phyloP scores from a whole-genome alignment of 2,888 invertebrate genomes.

The Eilema sororculum region DNA sequence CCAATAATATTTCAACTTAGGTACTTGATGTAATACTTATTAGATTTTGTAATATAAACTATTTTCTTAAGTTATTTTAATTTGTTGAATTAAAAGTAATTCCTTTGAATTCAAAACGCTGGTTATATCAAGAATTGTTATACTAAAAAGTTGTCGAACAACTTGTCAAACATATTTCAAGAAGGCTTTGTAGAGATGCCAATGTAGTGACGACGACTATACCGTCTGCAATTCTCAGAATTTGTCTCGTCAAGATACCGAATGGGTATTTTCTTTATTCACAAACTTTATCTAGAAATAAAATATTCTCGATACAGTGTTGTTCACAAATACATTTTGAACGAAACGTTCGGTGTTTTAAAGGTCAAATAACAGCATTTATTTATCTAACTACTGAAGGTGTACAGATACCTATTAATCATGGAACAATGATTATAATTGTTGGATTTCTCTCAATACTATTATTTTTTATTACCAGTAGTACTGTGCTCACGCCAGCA shows the following conservation, averaged over 20 bases:
- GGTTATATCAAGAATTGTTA: not conserved
- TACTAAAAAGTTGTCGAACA: slow-evolving; percentile 4
- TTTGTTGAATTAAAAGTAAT: not conserved
- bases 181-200: slow-evolving; percentile 14
- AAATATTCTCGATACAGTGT: not conserved
- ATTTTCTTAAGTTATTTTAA: too few species aligned
- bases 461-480: too few species aligned
- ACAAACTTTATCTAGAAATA: not conserved
- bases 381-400: not conserved
- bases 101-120: not conserved
- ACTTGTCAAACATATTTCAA: slow-evolving; percentile 10
- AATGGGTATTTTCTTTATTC: slow-evolving; percentile 2
- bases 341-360: not conserved
- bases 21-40: not conserved
- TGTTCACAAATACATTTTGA: not conserved
- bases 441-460: too few species aligned
- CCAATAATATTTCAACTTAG: not conserved
- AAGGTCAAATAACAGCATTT: not conserved
- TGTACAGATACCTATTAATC: not conserved
- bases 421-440: too few species aligned
- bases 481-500: too few species aligned
- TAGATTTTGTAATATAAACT: too few species aligned
- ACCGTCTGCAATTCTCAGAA: slow-evolving; percentile 13
- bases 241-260: slow-evolving; percentile 2
- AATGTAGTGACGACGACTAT: slow-evolving; percentile 14